Percentiles rank a stretch among this genome's conserved stretches.
These are phyloP conservation scores for Sinopyrophorus schimmeli DNA, from an alignment of 2,888 invertebrate species.

Conservation along the genomic window DNA sequence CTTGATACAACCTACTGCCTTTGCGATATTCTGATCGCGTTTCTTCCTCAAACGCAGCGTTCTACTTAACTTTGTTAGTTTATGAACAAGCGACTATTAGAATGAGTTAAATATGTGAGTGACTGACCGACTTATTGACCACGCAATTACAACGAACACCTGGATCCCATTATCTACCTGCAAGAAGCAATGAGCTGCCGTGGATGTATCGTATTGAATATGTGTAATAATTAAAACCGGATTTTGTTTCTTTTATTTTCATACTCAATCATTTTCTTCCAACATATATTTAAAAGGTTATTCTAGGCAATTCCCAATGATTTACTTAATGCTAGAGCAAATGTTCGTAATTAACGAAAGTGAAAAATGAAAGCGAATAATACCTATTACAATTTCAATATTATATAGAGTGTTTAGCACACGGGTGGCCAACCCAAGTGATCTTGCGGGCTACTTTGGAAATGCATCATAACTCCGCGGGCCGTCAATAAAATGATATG, in stretches of 20 bases:
- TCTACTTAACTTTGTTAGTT: slow-evolving; percentile 14
- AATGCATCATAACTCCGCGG: too few species aligned
- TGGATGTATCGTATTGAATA: slow-evolving; percentile 15
- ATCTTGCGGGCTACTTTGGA: too few species aligned
- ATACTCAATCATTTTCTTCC: not conserved
- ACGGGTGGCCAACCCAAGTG: too few species aligned
- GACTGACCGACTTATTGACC: slow-evolving; percentile 30
- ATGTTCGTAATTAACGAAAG: slow-evolving; percentile 15
- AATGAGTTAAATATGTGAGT: slow-evolving; percentile 22
- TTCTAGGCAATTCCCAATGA: too few species aligned
- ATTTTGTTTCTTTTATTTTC: too few species aligned
- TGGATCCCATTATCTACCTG: slow-evolving; percentile 36
- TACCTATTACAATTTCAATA: too few species aligned
- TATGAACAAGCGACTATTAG: slow-evolving; percentile 13
- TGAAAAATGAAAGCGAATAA: too few species aligned
- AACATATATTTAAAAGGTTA: slow-evolving; percentile 4
- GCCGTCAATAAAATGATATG: too few species aligned
- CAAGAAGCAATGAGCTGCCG: slow-evolving; percentile 22
- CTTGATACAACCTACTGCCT: too few species aligned
- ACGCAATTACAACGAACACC: slow-evolving; percentile 35
- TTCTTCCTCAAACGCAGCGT: slow-evolving; percentile 15
- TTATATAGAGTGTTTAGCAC: too few species aligned
- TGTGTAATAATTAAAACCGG: slow-evolving; percentile 22
- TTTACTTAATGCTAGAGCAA: too few species aligned
- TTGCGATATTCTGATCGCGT: slow-evolving; percentile 22